Base-by-base conservation (phyloP, 2,888 invertebrate genomes). In the Agriotes lineatus region DNA sequence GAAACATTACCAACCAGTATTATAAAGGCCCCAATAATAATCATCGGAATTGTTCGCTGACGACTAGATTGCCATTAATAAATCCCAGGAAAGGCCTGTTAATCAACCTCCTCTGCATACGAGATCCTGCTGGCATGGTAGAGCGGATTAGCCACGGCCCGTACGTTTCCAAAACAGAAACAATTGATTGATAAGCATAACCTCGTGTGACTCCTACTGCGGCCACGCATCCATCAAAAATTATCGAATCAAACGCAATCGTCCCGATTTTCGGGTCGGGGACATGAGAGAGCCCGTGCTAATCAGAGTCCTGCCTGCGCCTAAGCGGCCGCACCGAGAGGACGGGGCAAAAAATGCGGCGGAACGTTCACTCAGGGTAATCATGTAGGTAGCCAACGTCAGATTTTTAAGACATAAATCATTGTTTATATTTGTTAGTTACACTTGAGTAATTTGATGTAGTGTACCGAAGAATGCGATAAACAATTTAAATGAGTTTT, bases 181-280 rank as follows among this genome's bases (percentile, higher is more conserved):
- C 67, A 67, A 72, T 66, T 73, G 73, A 72, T 73, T 73, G 73
- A 73, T 73, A 73, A 72, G 73, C 69, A 52, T 63, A 65, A 59
- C 57, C 61, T 50, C 59, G 14, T 48, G 39, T 67, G 58, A 45
- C 56, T 63, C 69, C 70, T 54, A 69, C 72, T 56, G 72, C 33
- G 73, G 64, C 37, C 52, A 48, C 42, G 48, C 70, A 73, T 73
- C 72, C 72, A 73, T 73, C 73, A 72, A 68, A 73, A 64, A 73
- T 69, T 70, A 67, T 72, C 68, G 44, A 72, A 72, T 70, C 72
- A 52, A 60, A 60, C 63, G 57, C 54, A 59, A 68, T 63, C 62
- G 44, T 16, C 33, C 25, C 12, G 60, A 18, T 50, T 52, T 54
- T 58, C n/a, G 18, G 19, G 14, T 48, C 30, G 20, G 25, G 52